A percentile compares a stretch with the other conserved stretches of the same genome.
Conservation (phyloP, 2,888 invertebrate species). For the Furcula furcula region DNA sequence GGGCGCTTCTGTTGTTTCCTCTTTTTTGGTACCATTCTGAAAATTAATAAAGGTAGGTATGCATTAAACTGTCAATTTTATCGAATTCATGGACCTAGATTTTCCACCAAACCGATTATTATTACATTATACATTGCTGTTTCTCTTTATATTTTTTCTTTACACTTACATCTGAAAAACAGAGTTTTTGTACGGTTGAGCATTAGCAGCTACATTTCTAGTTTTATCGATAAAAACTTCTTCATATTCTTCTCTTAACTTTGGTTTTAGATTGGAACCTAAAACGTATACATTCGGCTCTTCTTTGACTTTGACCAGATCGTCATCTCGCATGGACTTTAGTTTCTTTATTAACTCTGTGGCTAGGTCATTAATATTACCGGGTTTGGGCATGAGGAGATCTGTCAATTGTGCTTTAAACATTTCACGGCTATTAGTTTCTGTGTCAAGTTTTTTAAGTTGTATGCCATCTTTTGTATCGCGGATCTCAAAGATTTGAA, state of each 20-base stretch:
- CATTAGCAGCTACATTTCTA: background rate
- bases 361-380: background rate
- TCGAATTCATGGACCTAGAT: too few relatives aligned
- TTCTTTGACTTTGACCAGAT: slow-evolving; percentile 4
- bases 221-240: slow-evolving; percentile 1
- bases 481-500: background rate
- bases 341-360: slow-evolving; percentile 5
- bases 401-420: background rate
- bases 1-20: background rate
- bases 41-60: background rate
- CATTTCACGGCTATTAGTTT: background rate
- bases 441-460: background rate
- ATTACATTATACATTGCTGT: too few relatives aligned
- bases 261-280: background rate
- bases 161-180: slow-evolving; percentile 8
- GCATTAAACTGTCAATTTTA: too few relatives aligned
- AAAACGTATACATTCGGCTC: slow-evolving; percentile 4
- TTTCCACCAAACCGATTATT: too few relatives aligned
- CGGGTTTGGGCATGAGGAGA: background rate
- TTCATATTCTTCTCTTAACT: background rate
- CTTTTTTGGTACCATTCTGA: background rate
- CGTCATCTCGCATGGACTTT: slow-evolving; percentile 1
- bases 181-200: background rate
- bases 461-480: background rate
- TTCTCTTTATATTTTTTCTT: too few relatives aligned